Evolutionary conservation across 2,888 invertebrate species (phyloP), one percentile per base, ranked within the genome.

Genomic region (Stictocephala bisonia): DNA sequence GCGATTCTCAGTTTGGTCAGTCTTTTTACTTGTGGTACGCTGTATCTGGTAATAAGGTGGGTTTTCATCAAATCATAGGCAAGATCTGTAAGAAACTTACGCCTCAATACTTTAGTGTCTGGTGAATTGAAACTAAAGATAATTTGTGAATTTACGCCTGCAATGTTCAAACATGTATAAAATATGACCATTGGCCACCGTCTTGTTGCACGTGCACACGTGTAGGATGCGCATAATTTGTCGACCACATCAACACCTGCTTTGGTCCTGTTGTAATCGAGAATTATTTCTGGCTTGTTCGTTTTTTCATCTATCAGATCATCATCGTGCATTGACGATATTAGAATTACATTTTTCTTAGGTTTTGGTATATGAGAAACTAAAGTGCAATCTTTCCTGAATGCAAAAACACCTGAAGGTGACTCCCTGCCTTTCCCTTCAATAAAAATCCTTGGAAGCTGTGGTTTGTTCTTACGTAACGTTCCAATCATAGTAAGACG

Each of bases 401-500:
- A 76, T 6, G 50, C 74, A 70, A 72, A 76, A 11, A 70, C 20
- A 48, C 51, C 60, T 7, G 71, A 66, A 35, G 13, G 22, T 13
- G 24, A 24, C 24, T 26, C 29, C 27, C 27, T 50, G 18, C 35
- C 35, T 51, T 74, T 76, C 13, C 51, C 18, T 18, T 72, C 69
- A 22, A 58, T 70, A 31, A 76, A 24, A 11, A 53, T 60, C 31
- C 27, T 31, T 11, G 74, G 72, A 13, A 66, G 31, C 29, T 56
- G 29, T 26, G 18, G 22, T 15, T 41, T 41, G 40, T 50, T 50
- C 64, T 77, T 78, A 48, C 69, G 67, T 26, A 79, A 26, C 4
- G 78, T 79, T 24, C 78, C 78, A 6, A 78, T 75, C 35, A 58
- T 73, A 13, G 78, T 76, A 11, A 78, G 60, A 4, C 73, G 68